phyloP scores from a whole-genome alignment of 2,113 vertebrate species.

The Panthera uncia region DNA sequence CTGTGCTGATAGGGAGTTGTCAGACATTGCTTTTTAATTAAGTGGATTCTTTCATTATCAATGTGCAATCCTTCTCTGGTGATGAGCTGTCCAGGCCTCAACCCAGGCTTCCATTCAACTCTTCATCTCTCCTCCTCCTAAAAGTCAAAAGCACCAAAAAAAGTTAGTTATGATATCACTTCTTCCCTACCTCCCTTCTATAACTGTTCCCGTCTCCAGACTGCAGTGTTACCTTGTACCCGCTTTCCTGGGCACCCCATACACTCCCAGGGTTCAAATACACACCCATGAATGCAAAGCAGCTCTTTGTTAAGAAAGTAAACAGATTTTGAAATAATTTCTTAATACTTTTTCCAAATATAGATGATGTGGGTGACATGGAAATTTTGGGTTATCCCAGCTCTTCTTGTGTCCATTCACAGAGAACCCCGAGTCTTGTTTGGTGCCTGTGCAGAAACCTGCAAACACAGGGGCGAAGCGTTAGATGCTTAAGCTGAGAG shows the following conservation, averaged over 20 bases:
- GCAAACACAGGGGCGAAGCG: not conserved
- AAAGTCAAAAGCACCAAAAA: not conserved
- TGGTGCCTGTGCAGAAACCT: not conserved
- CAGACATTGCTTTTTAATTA: not conserved
- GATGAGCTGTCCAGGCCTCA: not conserved
- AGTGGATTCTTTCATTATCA: not conserved
- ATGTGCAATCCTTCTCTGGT: not conserved
- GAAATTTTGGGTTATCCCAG: not conserved
- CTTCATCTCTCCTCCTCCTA: not conserved
- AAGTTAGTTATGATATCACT: not conserved
- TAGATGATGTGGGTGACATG: not conserved
- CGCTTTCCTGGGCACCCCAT: no score
- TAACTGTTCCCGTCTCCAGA: not conserved
- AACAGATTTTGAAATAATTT: not conserved
- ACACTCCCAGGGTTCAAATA: not conserved
- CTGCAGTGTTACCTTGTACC: not conserved
- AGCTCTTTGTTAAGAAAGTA: not conserved
- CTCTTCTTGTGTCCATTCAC: not conserved
- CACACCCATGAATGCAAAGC: no score
- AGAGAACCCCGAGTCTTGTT: not conserved
- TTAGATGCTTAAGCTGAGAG: not conserved
- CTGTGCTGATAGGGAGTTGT: not conserved
- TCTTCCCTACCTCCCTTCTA: not conserved
- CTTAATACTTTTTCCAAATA: not conserved
- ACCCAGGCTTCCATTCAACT: not conserved